Evolutionary conservation across 2,797 vertebrate genomes (phyloP), one percentile per base, ranked within the genome.

Genomic region (Sebastes melanostomus): DNA sequence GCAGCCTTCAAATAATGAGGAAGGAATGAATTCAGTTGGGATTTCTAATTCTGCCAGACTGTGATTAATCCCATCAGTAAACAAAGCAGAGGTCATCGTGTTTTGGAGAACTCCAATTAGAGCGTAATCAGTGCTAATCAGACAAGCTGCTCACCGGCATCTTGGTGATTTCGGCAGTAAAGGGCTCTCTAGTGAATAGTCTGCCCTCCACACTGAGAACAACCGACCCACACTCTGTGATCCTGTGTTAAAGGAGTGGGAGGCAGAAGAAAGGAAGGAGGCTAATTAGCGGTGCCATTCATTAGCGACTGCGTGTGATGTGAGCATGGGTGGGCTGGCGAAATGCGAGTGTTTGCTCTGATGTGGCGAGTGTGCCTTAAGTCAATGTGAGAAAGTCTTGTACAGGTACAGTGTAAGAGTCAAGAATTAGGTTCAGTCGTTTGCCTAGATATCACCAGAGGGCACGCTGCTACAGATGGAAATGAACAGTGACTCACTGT

Each of bases 21-120:
- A 89, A 90, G 73, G 83, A 90, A 94, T 67, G 75, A 86, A 95
- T 94, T 93, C 92, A 87, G 81, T 80, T 80, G 93, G 93, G 93
- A 95, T 93, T 95, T 92, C 88, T 93, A 91, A 95, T 94, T 93
- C 92, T 92, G 90, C 91, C 88, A 92, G 93, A 86, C 86, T 94
- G 88, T 89, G 87, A 95, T 94, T 96, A 94, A 94, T 96, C 93
- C 95, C 93, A 92, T 95, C 94, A 95, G 93, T 95, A 96, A 96
- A 96, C 95, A 95, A 96, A 96, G 94, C 94, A 94, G 95, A 96
- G 95, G 95, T 96, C 95, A 95, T 93, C 94, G 90, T 94, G 93
- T 96, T 96, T 95, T 95, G 94, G 93, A 95, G 94, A 95, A 95
- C 93, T 94, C 90, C 92, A 95, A 96, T 96, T 96, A 95, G 93